Conservation (phyloP, 2,113 vertebrate species). For the Balaeniceps rex region DNA sequence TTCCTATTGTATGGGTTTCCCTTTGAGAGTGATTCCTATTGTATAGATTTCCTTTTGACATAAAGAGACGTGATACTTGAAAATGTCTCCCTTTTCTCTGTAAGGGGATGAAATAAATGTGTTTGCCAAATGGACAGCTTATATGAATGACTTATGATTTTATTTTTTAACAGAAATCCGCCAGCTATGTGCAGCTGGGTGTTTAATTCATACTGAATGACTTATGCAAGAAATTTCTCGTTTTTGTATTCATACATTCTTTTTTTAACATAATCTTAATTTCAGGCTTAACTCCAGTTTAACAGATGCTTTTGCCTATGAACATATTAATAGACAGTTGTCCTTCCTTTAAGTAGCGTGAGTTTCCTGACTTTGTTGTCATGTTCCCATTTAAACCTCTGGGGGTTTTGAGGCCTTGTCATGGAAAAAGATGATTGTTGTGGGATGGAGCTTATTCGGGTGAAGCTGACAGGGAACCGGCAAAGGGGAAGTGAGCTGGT, state of each 20-base stretch:
- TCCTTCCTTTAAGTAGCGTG: not conserved
- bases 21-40: not conserved
- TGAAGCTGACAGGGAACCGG: not conserved
- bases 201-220: not conserved
- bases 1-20: not conserved
- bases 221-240: not conserved
- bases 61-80: not conserved
- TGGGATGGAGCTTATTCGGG: not conserved
- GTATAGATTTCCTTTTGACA: not conserved
- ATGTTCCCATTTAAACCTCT: conserved; percentile 37
- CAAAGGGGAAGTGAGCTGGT: conserved; percentile 15
- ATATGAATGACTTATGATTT: not conserved
- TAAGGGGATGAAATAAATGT: not conserved
- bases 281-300: not conserved
- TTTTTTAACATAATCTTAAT: not conserved
- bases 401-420: conserved; percentile 21
- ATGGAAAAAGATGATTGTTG: conserved; percentile 26
- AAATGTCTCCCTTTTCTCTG: not conserved
- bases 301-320: not conserved
- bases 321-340: conserved; percentile 5
- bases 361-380: conserved; percentile 41
- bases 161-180: not conserved
- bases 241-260: not conserved
- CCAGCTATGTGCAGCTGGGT: not conserved
- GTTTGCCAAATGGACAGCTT: not conserved